phyloP scores from a whole-genome alignment of 2,888 invertebrate genomes.

The Pocota personata region DNA sequence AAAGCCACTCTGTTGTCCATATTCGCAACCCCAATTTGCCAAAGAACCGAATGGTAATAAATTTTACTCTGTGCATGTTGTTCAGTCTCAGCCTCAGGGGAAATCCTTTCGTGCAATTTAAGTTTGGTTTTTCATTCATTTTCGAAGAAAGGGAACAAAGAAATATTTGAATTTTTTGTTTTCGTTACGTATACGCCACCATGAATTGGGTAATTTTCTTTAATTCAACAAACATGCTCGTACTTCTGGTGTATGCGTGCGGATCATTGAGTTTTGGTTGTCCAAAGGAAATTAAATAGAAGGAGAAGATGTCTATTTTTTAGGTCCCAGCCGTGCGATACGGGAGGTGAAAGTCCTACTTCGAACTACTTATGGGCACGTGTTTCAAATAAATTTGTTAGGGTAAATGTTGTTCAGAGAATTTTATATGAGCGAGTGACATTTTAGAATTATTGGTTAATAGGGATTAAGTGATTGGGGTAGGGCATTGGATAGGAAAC shows the following conservation, averaged over 20 bases:
- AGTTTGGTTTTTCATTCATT: slow-evolving; percentile 25
- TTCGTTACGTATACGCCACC: slow-evolving; percentile 14
- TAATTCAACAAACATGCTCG: background rate
- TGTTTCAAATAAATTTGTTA: slow-evolving; percentile 7
- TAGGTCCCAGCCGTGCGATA: background rate
- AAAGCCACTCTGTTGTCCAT: background rate
- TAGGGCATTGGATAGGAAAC: background rate
- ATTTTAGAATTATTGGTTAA: slow-evolving; percentile 6
- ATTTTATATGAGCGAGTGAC: background rate
- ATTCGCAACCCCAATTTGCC: background rate
- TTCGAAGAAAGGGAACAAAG: background rate
- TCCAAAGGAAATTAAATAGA: background rate
- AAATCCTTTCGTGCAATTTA: slow-evolving; percentile 33
- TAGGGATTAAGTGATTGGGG: slow-evolving; percentile 5
- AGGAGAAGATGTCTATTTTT: background rate
- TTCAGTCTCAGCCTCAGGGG: background rate
- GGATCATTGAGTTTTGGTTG: slow-evolving; percentile 1
- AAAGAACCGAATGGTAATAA: slow-evolving; percentile 17
- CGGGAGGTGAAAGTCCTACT: background rate
- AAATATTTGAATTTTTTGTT: slow-evolving; percentile 4
- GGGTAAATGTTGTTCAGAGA: background rate
- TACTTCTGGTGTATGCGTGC: slow-evolving; percentile 1
- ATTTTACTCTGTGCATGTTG: slow-evolving; percentile 6
- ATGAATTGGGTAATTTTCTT: background rate
- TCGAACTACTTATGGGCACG: slow-evolving; percentile 4